These are phyloP conservation scores for Platyura marginata DNA, from an alignment of 1,140 invertebrate genomes.

Conservation along the genomic window DNA sequence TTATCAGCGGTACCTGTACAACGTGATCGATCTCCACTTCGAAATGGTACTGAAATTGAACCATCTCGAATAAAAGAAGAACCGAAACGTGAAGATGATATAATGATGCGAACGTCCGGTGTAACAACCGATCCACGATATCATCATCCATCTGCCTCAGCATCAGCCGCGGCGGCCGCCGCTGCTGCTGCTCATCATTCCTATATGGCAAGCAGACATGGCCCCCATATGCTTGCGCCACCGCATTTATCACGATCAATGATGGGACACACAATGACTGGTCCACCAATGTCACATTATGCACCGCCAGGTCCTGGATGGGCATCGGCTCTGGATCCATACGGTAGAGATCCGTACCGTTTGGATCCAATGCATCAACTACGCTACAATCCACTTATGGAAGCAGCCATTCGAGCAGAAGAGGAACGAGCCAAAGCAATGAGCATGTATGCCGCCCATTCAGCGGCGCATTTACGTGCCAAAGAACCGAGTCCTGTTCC, in stretches of 20 bases:
- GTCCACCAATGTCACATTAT: slow-evolving; percentile 34
- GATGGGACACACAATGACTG: slow-evolving; percentile 27
- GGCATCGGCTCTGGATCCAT: slow-evolving; percentile 37
- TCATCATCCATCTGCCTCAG: slow-evolving; percentile 19
- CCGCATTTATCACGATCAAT: slow-evolving; percentile 29
- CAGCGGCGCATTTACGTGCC: slow-evolving; percentile 30
- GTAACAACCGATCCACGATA: slow-evolving; percentile 20
- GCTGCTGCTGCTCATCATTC: slow-evolving; percentile 21
- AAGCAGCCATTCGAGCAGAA: slow-evolving; percentile 48
- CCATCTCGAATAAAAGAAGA: slow-evolving; percentile 5
- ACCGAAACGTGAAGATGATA: slow-evolving; percentile 20
- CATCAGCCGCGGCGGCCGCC: slow-evolving; percentile 15
- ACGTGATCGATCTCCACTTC: slow-evolving; percentile 47
- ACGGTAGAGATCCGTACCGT: slow-evolving; percentile 41
- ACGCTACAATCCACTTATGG: slow-evolving; percentile 52
- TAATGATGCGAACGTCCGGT: slow-evolving; percentile 17
- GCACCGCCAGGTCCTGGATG: slow-evolving; percentile 32
- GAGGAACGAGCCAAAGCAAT: slow-evolving; percentile 56
- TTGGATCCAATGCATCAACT: slow-evolving; percentile 36
- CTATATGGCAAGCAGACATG: slow-evolving; percentile 27
- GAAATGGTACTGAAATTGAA: slow-evolving; percentile 35
- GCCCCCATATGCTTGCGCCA: slow-evolving; percentile 29
- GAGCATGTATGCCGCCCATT: slow-evolving; percentile 40
- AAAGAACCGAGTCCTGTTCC: slow-evolving; percentile 42
- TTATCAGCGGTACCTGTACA: slow-evolving; percentile 23